A percentile compares a stretch with the other conserved stretches of the same genome.
phyloP scores from a whole-genome alignment of 2,113 vertebrate genomes.

The Sturnus vulgaris region DNA sequence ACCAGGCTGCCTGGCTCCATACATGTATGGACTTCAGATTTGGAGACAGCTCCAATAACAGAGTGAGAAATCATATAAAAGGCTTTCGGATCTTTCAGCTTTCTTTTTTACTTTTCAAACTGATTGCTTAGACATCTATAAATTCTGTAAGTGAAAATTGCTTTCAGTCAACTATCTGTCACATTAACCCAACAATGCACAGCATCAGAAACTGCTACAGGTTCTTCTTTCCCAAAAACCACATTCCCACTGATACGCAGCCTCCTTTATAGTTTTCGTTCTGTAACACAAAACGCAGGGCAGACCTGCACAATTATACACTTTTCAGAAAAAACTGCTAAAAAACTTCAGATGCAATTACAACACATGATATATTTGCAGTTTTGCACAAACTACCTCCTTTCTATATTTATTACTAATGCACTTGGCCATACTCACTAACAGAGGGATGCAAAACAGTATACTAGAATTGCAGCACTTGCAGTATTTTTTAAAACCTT shows the following conservation, averaged over 20 bases:
- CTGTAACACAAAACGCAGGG: neutral
- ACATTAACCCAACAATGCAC: neutral
- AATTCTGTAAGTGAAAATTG: neutral
- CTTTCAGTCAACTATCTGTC: neutral
- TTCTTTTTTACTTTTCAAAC: constrained; percentile 10
- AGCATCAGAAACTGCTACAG: neutral
- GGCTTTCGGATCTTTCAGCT: neutral
- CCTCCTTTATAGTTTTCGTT: neutral
- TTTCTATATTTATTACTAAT: neutral
- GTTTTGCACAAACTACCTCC: neutral
- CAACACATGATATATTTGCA: fast-evolving
- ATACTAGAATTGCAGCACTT: neutral
- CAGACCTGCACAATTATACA: neutral
- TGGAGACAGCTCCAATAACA: neutral
- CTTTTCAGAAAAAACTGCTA: neutral
- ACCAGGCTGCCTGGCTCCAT: neutral
- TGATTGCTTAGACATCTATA: neutral
- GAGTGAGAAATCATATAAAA: neutral
- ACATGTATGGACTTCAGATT: neutral
- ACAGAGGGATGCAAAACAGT: neutral
- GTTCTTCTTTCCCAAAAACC: neutral
- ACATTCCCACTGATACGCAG: neutral
- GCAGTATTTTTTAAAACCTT: neutral
- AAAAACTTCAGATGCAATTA: neutral
- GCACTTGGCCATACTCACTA: neutral